Percentiles rank a stretch among this genome's conserved stretches.
These are phyloP conservation scores for Cathartes aura DNA, from an alignment of 2,113 vertebrate species.

Conservation along the genomic window DNA sequence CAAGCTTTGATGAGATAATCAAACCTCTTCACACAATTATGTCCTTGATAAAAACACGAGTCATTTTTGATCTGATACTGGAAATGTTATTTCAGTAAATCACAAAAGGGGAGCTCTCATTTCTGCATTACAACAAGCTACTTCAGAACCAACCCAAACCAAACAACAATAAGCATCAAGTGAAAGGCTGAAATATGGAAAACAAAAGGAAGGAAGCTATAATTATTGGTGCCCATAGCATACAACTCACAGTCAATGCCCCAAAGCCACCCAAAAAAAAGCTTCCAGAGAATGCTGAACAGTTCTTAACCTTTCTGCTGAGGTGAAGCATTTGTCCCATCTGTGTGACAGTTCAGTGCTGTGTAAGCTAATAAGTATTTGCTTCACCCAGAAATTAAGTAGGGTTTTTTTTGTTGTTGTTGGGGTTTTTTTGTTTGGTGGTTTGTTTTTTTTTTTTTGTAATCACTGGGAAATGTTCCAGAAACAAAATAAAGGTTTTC, in stretches of 20 bases:
- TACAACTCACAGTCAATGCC: neutral
- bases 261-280: neutral
- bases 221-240: neutral
- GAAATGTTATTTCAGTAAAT: neutral
- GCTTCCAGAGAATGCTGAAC: neutral
- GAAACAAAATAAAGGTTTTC: neutral
- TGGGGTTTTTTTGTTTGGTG: no score
- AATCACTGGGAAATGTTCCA: neutral
- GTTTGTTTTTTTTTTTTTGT: neutral
- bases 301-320: neutral
- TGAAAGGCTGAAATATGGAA: neutral
- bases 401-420: neutral
- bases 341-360: neutral
- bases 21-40: neutral
- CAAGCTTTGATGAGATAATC: neutral
- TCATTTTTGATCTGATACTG: neutral
- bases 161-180: neutral
- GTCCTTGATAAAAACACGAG: neutral
- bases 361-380: neutral
- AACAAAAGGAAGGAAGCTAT: neutral
- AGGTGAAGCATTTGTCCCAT: neutral
- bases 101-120: neutral
- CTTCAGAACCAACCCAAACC: neutral
- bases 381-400: neutral
- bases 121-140: neutral